A percentile compares a stretch with the other conserved stretches of the same genome.
Conservation (phyloP, 2,113 vertebrate genomes). For the Megaceryle torquata region DNA sequence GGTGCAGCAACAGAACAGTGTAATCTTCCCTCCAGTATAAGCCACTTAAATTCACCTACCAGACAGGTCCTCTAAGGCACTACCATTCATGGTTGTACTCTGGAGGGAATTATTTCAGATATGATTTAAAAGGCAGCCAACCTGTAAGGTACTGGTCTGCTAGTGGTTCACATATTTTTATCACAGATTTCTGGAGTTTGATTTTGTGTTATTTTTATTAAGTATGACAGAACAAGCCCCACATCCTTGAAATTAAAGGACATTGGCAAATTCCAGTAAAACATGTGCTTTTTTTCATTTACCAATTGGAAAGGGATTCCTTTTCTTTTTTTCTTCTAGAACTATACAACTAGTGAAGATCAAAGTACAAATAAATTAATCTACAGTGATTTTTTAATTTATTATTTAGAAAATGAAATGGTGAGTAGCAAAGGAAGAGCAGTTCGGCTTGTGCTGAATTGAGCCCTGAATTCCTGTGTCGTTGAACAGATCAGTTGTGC, state of each 20-base stretch:
- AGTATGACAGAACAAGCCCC: neutral
- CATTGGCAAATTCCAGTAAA: neutral
- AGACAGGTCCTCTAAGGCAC: neutral
- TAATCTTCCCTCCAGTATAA: constrained; percentile 1
- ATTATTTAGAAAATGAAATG: neutral
- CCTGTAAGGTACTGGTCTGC: neutral
- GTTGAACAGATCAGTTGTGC: neutral
- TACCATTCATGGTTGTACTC: neutral
- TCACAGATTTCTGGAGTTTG: neutral
- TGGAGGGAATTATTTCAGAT: neutral
- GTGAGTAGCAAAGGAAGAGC: neutral
- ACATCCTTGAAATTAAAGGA: neutral
- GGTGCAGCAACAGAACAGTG: neutral
- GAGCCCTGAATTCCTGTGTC: neutral
- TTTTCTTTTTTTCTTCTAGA: neutral
- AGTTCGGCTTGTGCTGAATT: neutral
- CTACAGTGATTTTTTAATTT: neutral
- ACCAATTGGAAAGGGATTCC: neutral
- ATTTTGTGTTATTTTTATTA: neutral
- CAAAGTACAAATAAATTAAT: neutral
- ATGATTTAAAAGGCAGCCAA: neutral
- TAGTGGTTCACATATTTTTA: neutral
- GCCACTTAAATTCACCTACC: neutral
- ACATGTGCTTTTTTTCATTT: neutral
- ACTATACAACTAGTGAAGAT: neutral